Conservation (phyloP, 2,797 vertebrate genomes). For the Phylloscopus collybita region DNA sequence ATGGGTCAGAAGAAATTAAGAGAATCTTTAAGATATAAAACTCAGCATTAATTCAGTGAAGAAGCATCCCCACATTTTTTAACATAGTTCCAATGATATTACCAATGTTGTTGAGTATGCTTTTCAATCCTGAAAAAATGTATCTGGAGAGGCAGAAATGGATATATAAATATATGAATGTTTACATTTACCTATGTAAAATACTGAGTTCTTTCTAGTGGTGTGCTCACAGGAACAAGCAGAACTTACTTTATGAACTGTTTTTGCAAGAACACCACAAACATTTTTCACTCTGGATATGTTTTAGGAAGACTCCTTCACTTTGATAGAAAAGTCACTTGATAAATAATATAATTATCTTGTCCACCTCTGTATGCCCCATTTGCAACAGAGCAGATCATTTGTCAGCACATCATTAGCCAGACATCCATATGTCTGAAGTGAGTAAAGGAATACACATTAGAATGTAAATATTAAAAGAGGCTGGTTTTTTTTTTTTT, state of each 20-base stretch:
- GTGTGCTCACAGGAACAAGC: background rate
- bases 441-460: background rate
- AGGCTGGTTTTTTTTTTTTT: background rate
- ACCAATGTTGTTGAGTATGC: background rate
- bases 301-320: background rate
- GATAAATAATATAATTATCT: constrained; percentile 28
- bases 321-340: constrained; percentile 18
- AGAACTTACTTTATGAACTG: background rate
- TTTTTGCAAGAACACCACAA: background rate
- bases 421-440: background rate
- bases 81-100: background rate
- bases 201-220: background rate
- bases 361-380: background rate
- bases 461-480: background rate
- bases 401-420: constrained; percentile 9
- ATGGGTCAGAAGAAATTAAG: background rate
- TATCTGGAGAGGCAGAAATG: background rate
- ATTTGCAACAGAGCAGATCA: background rate
- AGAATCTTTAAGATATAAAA: background rate
- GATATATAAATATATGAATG: background rate
- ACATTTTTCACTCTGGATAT: background rate
- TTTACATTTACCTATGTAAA: background rate
- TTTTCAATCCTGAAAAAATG: background rate
- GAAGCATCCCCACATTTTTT: background rate
- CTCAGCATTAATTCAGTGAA: background rate